Evolutionary conservation across 2,888 invertebrate genomes (phyloP), one percentile per base, ranked within the genome.

Genomic region (Brenthis daphne): DNA sequence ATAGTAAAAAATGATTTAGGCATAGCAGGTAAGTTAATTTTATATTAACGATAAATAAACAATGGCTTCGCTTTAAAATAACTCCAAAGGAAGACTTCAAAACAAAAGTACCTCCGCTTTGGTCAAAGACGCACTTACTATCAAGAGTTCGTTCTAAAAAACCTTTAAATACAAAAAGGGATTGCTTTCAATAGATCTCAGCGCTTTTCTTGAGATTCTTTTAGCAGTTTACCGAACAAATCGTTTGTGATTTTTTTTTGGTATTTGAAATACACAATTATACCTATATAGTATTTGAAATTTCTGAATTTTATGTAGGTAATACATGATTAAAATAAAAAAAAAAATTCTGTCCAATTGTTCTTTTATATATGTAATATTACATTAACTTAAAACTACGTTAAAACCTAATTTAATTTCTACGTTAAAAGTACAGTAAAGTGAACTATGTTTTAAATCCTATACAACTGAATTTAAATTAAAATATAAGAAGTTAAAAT

Each of bases 41-140:
- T 12, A 29, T 48, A 48, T 60, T 48, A 63, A 20, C 20, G 53
- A 11, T 50, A 57, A 33, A 55, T 13, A 57, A 37, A 53, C 14
- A 67, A 67, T 57, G 57, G 50, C 51, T 56, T 47, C 55, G 43
- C 43, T n/a, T 56, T 50, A n/a, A 64, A 69, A 68, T 50, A 65
- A 54, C 47, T 64, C 48, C 55, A 50, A 66, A 43, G 56, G 51
- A 66, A 53, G 57, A 54, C 47, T 67, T 67, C 57, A 47, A 69
- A 70, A 71, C 68, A 71, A 73, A 70, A 55, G 66, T 47, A 66
- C 37, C 11, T 43, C 37, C 43, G 57, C 57, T 64, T 67, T 55
- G 66, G 68, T 69, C 70, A 73, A 71, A 71, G 73, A 53, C 60
- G 60, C 65, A 65, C 71, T 73, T 55, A 61, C 57, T 61, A 58